A percentile compares a stretch with the other conserved stretches of the same genome.
phyloP scores from a whole-genome alignment of 2,113 vertebrate species.

The Lepus europaeus region DNA sequence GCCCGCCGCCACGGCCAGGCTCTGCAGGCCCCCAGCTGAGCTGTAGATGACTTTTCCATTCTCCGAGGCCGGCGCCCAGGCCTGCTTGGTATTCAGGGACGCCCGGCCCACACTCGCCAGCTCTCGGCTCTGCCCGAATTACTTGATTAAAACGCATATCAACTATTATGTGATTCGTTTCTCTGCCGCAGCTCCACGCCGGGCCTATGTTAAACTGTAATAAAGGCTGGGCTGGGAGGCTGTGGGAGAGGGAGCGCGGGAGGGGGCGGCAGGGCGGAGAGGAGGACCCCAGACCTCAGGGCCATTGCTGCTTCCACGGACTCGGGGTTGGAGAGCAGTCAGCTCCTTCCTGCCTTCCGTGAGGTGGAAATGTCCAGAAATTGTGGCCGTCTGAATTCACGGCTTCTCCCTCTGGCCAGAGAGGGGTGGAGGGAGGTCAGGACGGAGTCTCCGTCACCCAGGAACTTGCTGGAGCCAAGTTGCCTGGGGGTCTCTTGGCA shows the following conservation, averaged over 20 bases:
- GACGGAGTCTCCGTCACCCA: background rate
- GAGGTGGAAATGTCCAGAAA: background rate
- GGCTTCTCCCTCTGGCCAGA: background rate
- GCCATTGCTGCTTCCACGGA: background rate
- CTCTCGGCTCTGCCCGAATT: constrained; percentile 87
- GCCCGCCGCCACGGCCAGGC: constrained; percentile 61
- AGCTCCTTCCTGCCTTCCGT: background rate
- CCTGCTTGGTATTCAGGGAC: constrained; percentile 90
- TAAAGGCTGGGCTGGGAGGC: constrained; percentile 66
- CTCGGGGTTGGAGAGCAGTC: background rate
- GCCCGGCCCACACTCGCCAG: constrained; percentile 78
- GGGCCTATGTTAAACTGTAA: constrained; percentile 86
- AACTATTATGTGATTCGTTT: constrained; percentile 88
- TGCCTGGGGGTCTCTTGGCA: background rate
- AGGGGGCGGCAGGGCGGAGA: background rate
- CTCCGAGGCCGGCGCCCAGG: constrained; percentile 82
- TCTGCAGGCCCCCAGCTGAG: constrained; percentile 88
- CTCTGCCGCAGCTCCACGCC: constrained; percentile 79
- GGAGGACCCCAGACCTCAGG: constrained; percentile 33
- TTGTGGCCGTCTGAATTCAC: background rate
- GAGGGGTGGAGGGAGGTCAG: background rate
- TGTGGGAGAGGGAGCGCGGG: fast-evolving
- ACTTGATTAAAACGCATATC: constrained; percentile 92
- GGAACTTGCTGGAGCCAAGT: background rate
- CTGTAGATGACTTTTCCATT: constrained; percentile 91